phyloP scores from a whole-genome alignment of 2,113 vertebrate species.

The Spizaetus ornatus region DNA sequence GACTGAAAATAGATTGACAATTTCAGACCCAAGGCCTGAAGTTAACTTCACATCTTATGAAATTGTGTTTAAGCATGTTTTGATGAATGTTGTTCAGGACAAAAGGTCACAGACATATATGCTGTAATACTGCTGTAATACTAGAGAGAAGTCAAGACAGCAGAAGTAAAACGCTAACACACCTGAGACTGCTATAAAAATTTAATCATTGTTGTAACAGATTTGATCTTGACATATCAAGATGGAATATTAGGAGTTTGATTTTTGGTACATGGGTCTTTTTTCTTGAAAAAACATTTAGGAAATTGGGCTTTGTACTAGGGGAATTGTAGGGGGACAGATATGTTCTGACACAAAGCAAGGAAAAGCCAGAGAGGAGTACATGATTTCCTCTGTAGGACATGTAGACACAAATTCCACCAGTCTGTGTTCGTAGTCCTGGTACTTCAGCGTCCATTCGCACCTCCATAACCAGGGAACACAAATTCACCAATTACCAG shows the following conservation, averaged over 20 bases:
- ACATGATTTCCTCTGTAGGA: not conserved
- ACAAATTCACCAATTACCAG: not conserved
- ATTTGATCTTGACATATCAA: not conserved
- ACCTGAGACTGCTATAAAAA: not conserved
- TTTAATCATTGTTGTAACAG: not conserved
- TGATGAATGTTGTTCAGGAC: not conserved
- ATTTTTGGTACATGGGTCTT: not conserved
- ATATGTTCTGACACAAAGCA: not conserved
- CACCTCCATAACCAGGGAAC: not conserved
- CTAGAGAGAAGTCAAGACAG: not conserved
- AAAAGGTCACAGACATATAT: not conserved
- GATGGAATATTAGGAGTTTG: not conserved
- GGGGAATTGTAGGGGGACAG: not conserved
- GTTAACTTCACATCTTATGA: not conserved
- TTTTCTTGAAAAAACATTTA: not conserved
- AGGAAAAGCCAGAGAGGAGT: not conserved
- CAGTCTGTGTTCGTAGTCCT: not conserved
- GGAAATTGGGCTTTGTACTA: not conserved
- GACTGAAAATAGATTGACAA: not conserved
- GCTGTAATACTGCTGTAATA: not conserved
- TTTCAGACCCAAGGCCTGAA: not conserved
- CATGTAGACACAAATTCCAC: not conserved
- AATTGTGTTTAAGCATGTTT: not conserved
- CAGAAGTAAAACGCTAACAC: not conserved
- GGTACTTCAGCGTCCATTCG: not conserved